Conservation (phyloP, 2,797 vertebrate genomes). For the Poeciliopsis presidionis region DNA sequence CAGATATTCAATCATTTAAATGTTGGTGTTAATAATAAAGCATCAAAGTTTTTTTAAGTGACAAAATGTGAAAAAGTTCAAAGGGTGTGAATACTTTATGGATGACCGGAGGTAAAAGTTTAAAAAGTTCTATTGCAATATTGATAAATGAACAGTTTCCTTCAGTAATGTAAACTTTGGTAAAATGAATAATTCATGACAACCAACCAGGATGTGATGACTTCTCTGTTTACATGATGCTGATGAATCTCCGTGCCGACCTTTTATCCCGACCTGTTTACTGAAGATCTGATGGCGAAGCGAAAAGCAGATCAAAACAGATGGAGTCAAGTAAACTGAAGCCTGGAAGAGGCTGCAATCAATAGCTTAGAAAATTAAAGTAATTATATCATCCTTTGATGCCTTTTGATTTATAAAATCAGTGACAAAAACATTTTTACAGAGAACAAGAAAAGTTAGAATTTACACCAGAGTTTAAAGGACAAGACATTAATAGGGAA, state of each 20-base stretch:
- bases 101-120: not conserved
- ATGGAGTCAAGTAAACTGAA: not conserved
- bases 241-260: not conserved
- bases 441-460: not conserved
- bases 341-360: not conserved
- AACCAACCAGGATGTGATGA: not conserved
- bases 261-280: not conserved
- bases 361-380: not conserved
- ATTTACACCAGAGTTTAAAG: not conserved
- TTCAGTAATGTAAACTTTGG: not conserved
- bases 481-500: not conserved
- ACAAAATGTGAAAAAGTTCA: not conserved
- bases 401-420: not conserved
- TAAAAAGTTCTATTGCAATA: not conserved
- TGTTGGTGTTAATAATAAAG: not conserved
- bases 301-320: not conserved
- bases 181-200: conserved; percentile 1
- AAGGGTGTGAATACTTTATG: not conserved
- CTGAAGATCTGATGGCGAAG: not conserved
- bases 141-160: not conserved
- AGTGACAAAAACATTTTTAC: not conserved
- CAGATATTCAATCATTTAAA: not conserved
- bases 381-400: not conserved
- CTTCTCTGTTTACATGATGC: not conserved
- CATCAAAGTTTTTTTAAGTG: not conserved